phyloP scores from a whole-genome alignment of 2,113 vertebrate species.

The Sylvietta virens region DNA sequence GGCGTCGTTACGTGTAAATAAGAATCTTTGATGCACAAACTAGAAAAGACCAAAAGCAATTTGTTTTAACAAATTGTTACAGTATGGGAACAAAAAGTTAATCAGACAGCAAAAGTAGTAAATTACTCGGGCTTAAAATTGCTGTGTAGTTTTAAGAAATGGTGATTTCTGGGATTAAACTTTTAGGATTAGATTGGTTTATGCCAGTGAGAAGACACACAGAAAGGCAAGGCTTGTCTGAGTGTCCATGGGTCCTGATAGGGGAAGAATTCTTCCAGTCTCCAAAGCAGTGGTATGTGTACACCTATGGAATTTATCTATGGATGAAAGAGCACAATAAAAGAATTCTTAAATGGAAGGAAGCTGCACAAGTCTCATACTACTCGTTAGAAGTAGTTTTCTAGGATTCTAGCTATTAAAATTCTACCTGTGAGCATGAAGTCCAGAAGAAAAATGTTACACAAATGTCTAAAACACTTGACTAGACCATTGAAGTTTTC shows the following conservation, averaged over 20 bases:
- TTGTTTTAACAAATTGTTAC: neutral
- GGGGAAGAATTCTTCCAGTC: neutral
- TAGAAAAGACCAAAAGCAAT: neutral
- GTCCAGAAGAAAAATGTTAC: neutral
- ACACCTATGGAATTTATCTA: neutral
- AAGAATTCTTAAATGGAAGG: neutral
- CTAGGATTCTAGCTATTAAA: neutral
- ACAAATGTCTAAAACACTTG: neutral
- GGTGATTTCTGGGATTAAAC: neutral
- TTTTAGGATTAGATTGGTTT: neutral
- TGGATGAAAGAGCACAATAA: neutral
- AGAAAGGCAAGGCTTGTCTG: neutral
- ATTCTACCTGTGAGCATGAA: neutral
- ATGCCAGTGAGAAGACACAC: neutral
- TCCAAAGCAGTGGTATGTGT: neutral
- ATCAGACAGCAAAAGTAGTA: neutral
- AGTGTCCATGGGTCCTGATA: neutral
- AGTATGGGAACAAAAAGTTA: neutral
- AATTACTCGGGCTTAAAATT: neutral
- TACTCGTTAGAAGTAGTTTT: neutral
- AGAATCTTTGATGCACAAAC: neutral
- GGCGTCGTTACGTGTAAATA: neutral
- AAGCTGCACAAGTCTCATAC: neutral
- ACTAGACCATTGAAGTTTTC: neutral
- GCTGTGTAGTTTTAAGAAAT: neutral